phyloP scores from a whole-genome alignment of 2,888 invertebrate species.

The Phortica magna region DNA sequence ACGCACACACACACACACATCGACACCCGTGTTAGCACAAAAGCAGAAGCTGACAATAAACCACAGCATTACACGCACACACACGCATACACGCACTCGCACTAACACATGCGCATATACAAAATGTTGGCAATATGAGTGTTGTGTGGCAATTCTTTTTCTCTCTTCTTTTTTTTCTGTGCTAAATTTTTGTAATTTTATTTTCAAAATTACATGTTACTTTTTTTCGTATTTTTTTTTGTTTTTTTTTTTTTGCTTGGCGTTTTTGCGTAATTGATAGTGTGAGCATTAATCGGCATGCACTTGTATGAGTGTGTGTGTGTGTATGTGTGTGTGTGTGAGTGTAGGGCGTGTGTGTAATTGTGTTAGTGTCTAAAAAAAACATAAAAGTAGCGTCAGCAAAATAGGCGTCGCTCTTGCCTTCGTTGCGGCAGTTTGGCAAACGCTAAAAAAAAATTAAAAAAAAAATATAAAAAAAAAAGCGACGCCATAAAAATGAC shows the following conservation, averaged over 20 bases:
- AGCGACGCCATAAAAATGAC: conserved; percentile 62
- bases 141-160: conserved; percentile 36
- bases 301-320: conserved; percentile 49
- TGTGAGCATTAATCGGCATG: conserved; percentile 57
- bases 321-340: conserved; percentile 29
- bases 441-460: conserved; percentile 38
- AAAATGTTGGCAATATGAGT: neutral
- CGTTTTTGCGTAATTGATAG: conserved; percentile 58
- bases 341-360: conserved; percentile 40
- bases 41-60: conserved; percentile 26
- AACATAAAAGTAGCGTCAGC: conserved; percentile 18
- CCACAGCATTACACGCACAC: conserved; percentile 34
- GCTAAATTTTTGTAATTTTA: conserved; percentile 28
- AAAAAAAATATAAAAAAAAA: conserved; percentile 44
- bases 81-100: conserved; percentile 6
- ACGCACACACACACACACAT: conserved; percentile 37
- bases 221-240: conserved; percentile 42
- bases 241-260: conserved; percentile 42
- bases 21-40: conserved; percentile 6
- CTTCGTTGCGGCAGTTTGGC: neutral
- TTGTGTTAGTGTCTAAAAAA: conserved; percentile 61
- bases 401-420: conserved; percentile 14
- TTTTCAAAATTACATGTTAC: conserved; percentile 32
- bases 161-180: conserved; percentile 13
- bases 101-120: neutral